Evolutionary conservation across 1,140 invertebrate species (phyloP), one percentile per base, ranked within the genome.

Genomic region (Drosophila rhopaloa): DNA sequence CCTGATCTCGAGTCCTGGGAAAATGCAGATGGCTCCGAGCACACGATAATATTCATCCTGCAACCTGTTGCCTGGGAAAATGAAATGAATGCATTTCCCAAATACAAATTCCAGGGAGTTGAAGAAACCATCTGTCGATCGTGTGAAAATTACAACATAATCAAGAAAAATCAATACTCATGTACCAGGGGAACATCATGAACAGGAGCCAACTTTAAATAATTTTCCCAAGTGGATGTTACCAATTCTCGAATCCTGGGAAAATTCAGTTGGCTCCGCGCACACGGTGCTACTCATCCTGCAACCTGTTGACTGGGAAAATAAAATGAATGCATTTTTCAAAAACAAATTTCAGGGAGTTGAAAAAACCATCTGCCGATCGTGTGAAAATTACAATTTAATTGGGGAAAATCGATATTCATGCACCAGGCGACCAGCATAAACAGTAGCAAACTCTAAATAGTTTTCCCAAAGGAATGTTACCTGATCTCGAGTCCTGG

Each of bases 381-480:
- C 72, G 58, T 76, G 73, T 43, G 73, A 76, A 76, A 66, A 46
- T 59, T 14, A 9, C 16, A 43, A 6, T 32, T n/a, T 37, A 53
- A 16, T 19, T 6, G 9, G n/a, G 32, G 35, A 59, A 54, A 58
- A 16, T 27, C 11, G 14, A 43, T 14, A 50, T 14, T 59, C 13
- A 11, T n/a, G 4, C 0, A 67, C 14, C 38, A 76, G 73, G 74
- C 14, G 9, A 58, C 32, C 72, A 75, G 35, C 2, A 51, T 1
- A 11, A 13, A 9, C 0, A 54, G 46, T 0, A 63, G 9, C 43
- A 32, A 4, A n/a, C 7, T 53, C 2, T 13, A 1, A 0, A 35
- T 8, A 29, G n/a, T 32, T 74, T 57, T 51, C 40, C 44, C 14
- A 19, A 41, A 37, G 44, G 19, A 0, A n/a, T 41, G 10, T 41